These are phyloP conservation scores for Gymnocheta viridis DNA, from an alignment of 2,888 invertebrate genomes.

Conservation along the genomic window DNA sequence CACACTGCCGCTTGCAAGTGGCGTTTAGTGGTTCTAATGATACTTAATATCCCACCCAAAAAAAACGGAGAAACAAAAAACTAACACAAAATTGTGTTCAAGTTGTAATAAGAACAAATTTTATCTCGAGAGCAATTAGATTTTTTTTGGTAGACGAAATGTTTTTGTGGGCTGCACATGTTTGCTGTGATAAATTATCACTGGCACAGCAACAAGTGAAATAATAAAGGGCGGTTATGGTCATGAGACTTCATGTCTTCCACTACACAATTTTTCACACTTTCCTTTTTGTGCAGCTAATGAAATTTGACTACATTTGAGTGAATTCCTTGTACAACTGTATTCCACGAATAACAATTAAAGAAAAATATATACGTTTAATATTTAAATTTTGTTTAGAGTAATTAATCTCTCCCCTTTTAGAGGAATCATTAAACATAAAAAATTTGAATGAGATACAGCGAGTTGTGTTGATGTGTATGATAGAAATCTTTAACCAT, in stretches of 20 bases:
- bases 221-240: constrained; percentile 52
- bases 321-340: neutral
- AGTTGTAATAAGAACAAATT: constrained; percentile 18
- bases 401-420: constrained; percentile 55
- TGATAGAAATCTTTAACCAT: constrained; percentile 46
- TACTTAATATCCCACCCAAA: constrained; percentile 27
- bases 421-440: constrained; percentile 36
- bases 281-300: constrained; percentile 68
- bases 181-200: constrained; percentile 81
- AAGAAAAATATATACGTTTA: constrained; percentile 2
- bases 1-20: constrained; percentile 42
- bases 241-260: constrained; percentile 77
- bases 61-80: neutral
- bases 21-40: constrained; percentile 59
- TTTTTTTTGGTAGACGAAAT: constrained; percentile 49
- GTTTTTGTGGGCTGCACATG: constrained; percentile 81
- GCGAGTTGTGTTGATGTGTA: neutral
- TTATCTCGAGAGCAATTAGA: constrained; percentile 12
- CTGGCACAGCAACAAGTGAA: neutral
- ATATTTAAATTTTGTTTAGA: constrained; percentile 14
- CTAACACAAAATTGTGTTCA: neutral
- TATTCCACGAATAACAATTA: constrained; percentile 57
- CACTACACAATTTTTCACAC: constrained; percentile 80
- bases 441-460: constrained; percentile 27
- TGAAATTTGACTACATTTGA: constrained; percentile 63